phyloP scores from a whole-genome alignment of 2,888 invertebrate genomes.

The Tortrix viridana region DNA sequence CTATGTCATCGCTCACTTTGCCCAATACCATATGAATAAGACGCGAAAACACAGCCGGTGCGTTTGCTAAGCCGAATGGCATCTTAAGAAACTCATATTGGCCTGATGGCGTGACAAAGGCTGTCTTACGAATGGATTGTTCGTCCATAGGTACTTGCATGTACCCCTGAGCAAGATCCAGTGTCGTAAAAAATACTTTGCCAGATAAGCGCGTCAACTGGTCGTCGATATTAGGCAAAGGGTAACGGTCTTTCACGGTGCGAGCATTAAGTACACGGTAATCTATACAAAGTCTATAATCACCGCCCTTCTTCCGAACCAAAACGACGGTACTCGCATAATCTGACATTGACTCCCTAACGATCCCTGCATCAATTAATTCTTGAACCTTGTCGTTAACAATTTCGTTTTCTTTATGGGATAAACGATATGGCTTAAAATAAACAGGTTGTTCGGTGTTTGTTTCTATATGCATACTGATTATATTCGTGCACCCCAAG shows the following conservation, averaged over 20 bases:
- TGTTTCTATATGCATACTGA: conserved; percentile 24
- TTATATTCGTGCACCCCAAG: conserved; percentile 16
- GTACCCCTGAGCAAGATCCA: conserved; percentile 33
- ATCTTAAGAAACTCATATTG: conserved; percentile 35
- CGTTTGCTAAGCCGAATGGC: conserved; percentile 37
- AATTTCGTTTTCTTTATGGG: conserved; percentile 40
- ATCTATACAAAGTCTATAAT: conserved; percentile 45
- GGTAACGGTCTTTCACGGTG: conserved; percentile 7
- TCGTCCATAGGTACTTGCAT: conserved; percentile 21
- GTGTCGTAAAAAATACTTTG: conserved; percentile 26
- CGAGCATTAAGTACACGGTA: conserved; percentile 43
- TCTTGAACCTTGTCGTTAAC: conserved; percentile 40
- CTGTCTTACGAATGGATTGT: conserved; percentile 21
- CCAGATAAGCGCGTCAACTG: conserved; percentile 12
- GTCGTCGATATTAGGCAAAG: conserved; percentile 33
- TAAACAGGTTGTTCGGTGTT: conserved; percentile 25
- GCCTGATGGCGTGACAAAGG: conserved; percentile 31
- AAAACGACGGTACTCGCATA: conserved; percentile 45
- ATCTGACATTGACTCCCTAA: conserved; percentile 42
- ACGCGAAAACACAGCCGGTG: conserved; percentile 34
- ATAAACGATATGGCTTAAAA: conserved; percentile 38
- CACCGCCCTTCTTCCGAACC: conserved; percentile 45
- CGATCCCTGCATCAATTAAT: conserved; percentile 44
- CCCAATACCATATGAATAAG: conserved; percentile 1
- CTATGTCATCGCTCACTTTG: neutral